Evolutionary conservation across 2,888 invertebrate species (phyloP).

Genomic region (Hydraecia micacea): DNA sequence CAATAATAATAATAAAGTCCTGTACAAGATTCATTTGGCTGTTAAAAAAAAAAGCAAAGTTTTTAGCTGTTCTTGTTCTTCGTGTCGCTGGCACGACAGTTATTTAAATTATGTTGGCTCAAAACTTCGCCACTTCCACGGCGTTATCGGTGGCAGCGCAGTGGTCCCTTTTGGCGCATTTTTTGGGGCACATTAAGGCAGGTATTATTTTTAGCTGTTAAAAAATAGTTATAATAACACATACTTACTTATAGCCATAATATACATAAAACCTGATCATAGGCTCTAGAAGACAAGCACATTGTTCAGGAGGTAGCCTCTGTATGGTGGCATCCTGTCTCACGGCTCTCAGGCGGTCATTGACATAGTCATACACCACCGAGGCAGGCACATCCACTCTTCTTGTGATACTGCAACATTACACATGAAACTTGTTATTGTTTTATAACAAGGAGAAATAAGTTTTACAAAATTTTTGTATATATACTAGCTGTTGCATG

Average conservation of each 20-base stretch:
- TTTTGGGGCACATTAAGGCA: not conserved
- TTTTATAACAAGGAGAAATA: not conserved
- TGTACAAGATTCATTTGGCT: not conserved
- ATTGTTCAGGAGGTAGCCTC: conserved; percentile 87
- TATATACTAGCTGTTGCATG: not conserved
- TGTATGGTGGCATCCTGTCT: conserved; percentile 95
- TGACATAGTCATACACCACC: conserved; percentile 93
- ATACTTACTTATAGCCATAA: conserved; percentile 92
- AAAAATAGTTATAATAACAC: not conserved
- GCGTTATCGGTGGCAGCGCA: not conserved
- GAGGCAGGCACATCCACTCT: conserved; percentile 77
- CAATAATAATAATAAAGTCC: not conserved
- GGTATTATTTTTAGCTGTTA: not conserved
- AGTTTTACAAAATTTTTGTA: not conserved
- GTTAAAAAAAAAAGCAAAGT: not conserved
- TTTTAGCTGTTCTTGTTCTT: not conserved
- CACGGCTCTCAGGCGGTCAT: conserved; percentile 93
- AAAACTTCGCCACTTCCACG: not conserved
- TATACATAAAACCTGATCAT: conserved; percentile 94
- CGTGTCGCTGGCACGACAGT: not conserved
- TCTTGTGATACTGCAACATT: conserved; percentile 75
- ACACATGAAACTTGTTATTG: not conserved
- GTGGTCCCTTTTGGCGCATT: too few species aligned
- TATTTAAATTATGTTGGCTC: not conserved
- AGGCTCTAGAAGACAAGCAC: conserved; percentile 92